These are phyloP conservation scores for Escarpia spicata DNA, from an alignment of 2,888 invertebrate genomes.

Conservation along the genomic window DNA sequence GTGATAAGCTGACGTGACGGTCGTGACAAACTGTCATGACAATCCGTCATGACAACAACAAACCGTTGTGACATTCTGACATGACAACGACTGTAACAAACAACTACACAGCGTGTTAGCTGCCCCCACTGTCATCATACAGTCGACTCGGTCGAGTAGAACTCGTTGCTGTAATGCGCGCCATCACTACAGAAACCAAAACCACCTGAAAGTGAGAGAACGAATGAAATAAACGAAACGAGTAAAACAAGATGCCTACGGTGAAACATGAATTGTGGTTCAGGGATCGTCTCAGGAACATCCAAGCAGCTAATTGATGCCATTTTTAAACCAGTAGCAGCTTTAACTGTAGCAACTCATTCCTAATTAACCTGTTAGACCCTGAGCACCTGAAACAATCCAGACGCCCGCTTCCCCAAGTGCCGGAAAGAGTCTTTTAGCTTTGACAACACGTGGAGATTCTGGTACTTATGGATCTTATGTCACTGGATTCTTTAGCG, in stretches of 20 bases:
- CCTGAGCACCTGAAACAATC: too few relatives aligned
- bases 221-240: background rate
- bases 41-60: background rate
- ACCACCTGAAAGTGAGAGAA: slow-evolving; percentile 16
- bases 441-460: too few relatives aligned
- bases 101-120: background rate
- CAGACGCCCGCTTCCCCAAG: too few relatives aligned
- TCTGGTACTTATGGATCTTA: too few relatives aligned
- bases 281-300: background rate
- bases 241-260: background rate
- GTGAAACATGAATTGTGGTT: background rate
- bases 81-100: background rate
- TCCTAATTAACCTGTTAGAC: too few relatives aligned
- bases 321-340: background rate
- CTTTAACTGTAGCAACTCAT: too few relatives aligned
- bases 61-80: too few relatives aligned
- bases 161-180: background rate
- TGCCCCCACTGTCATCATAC: background rate
- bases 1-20: too few relatives aligned
- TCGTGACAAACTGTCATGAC: background rate
- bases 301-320: background rate
- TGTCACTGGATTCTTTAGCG: too few relatives aligned
- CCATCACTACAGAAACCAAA: slow-evolving; percentile 4
- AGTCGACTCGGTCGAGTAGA: background rate
- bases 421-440: too few relatives aligned